These are phyloP conservation scores for Rhadina sibilatrix DNA, from an alignment of 2,113 vertebrate genomes.

Conservation along the genomic window DNA sequence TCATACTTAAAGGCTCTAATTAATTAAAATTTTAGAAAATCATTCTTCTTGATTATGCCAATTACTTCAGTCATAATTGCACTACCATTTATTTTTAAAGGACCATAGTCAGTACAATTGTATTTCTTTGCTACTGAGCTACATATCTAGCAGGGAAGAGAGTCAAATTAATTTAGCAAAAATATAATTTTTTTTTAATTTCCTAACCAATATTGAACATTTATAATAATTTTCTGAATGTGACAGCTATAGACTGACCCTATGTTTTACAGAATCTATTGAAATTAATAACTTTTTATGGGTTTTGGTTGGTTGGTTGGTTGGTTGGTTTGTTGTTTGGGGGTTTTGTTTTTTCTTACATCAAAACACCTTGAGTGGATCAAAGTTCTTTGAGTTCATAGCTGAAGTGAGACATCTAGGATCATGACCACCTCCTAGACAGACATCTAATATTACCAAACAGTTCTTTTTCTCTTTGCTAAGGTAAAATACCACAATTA, in stretches of 20 bases:
- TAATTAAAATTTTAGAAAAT: not conserved
- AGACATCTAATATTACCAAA: not conserved
- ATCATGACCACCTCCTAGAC: not conserved
- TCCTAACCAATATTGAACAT: not conserved
- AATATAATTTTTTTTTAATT: not conserved
- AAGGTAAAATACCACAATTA: not conserved
- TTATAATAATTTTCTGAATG: not conserved
- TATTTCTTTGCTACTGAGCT: not conserved
- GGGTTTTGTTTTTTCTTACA: not conserved
- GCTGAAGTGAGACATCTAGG: not conserved
- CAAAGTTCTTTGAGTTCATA: not conserved
- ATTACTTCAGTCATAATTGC: not conserved
- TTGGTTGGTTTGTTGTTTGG: not conserved
- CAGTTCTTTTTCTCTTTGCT: not conserved
- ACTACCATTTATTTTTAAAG: not conserved
- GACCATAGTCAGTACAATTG: not conserved
- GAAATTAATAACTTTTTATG: not conserved
- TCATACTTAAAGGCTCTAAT: not conserved
- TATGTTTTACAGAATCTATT: not conserved
- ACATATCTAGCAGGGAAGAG: not conserved
- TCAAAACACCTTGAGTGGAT: not conserved
- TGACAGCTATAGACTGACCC: not conserved
- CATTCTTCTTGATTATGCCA: not conserved
- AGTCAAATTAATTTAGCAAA: not conserved
- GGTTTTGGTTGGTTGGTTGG: not conserved